Evolutionary conservation across 1,140 invertebrate species (phyloP).

Genomic region (Gryon sp.): DNA sequence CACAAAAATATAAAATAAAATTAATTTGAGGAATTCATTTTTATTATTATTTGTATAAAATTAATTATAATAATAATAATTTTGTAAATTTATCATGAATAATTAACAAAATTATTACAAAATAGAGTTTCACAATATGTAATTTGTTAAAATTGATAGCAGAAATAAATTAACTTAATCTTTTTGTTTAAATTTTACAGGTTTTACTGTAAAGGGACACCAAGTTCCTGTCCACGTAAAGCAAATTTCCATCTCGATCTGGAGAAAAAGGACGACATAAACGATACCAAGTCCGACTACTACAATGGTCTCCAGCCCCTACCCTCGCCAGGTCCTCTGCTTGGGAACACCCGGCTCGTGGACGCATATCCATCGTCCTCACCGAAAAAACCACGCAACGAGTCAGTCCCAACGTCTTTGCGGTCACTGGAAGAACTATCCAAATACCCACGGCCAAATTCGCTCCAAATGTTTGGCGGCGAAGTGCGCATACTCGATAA

Average conservation of each 20-base stretch:
- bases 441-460: conserved; percentile 78
- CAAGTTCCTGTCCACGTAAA: conserved; percentile 72
- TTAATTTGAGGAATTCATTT: too few relatives aligned
- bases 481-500: conserved; percentile 87
- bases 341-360: conserved; percentile 89
- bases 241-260: conserved; percentile 76
- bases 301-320: conserved; percentile 80
- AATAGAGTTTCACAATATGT: background rate
- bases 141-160: too few relatives aligned
- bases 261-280: conserved; percentile 79
- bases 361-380: conserved; percentile 81
- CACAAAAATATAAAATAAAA: background rate
- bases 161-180: too few relatives aligned
- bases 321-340: conserved; percentile 87
- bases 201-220: conserved; percentile 83
- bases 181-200: conserved; percentile 55
- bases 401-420: conserved; percentile 78
- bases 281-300: conserved; percentile 71
- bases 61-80: too few relatives aligned
- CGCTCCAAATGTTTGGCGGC: conserved; percentile 87
- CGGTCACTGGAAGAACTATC: conserved; percentile 82
- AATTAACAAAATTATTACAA: too few relatives aligned
- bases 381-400: conserved; percentile 79
- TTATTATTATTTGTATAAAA: too few relatives aligned
- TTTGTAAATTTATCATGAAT: too few relatives aligned